phyloP scores from a whole-genome alignment of 2,888 invertebrate genomes.

The Tenthredo distinguenda region DNA sequence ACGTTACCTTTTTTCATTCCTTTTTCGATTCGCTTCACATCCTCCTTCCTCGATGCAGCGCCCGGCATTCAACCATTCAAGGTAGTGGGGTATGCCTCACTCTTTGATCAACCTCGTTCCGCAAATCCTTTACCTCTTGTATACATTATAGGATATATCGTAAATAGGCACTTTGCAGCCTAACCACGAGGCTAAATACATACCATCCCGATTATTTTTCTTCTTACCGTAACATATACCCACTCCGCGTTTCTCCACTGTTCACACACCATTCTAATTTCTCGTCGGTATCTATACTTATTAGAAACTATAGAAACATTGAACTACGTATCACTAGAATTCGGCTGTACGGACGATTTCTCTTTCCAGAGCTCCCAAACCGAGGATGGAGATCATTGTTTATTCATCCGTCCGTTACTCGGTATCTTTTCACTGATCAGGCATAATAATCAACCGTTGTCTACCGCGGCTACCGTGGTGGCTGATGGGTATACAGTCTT shows the following conservation, averaged over 20 bases:
- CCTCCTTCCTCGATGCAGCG: conserved; percentile 37
- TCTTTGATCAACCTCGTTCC: conserved; percentile 47
- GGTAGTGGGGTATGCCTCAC: conserved; percentile 4
- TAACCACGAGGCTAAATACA: neutral
- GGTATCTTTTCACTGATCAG: conserved; percentile 1
- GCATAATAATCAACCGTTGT: conserved; percentile 1
- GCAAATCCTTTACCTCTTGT: conserved; percentile 26
- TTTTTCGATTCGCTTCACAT: conserved; percentile 53
- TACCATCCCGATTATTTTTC: neutral
- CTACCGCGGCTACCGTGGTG: neutral
- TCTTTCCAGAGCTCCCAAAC: neutral
- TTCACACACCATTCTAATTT: neutral
- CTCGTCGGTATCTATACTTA: neutral
- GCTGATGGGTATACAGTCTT: neutral
- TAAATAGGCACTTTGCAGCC: conserved; percentile 18
- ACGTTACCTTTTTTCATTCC: conserved; percentile 56
- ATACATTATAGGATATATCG: neutral
- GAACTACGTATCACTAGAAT: neutral
- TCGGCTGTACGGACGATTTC: neutral
- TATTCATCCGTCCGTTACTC: neutral
- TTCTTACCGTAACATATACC: neutral
- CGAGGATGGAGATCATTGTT: neutral
- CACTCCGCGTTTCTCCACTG: neutral
- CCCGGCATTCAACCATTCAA: conserved; percentile 34
- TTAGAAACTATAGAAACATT: neutral